Conservation (phyloP, 2,113 vertebrate genomes). For the Grus americana region DNA sequence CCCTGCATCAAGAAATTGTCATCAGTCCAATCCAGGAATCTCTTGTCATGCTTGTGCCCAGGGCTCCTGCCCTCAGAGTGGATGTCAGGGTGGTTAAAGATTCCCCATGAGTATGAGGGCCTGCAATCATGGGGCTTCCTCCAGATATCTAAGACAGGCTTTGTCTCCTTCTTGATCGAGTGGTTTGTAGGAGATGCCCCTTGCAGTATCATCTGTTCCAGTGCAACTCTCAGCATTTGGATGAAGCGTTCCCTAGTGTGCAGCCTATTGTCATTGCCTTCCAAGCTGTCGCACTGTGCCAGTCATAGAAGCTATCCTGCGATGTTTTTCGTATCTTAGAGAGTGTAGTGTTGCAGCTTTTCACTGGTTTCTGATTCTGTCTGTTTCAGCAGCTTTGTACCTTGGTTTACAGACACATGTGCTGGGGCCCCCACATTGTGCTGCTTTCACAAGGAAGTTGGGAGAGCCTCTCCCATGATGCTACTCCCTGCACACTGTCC, state of each 20-base stretch:
- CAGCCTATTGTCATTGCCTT: background rate
- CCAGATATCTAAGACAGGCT: background rate
- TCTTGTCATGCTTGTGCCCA: no score
- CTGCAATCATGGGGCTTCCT: background rate
- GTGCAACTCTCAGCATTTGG: background rate
- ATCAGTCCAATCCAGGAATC: no score
- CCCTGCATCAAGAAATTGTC: no score
- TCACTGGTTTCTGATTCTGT: background rate
- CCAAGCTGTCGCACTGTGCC: background rate
- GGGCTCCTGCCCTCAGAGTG: no score
- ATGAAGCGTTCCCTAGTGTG: background rate
- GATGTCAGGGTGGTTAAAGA: no score
- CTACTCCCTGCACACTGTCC: background rate
- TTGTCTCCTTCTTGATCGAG: background rate
- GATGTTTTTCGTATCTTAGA: background rate
- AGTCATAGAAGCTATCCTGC: background rate
- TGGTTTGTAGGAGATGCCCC: background rate
- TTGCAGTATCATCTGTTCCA: background rate
- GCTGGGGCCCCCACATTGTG: background rate
- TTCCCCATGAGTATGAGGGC: background rate
- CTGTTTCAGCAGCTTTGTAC: background rate
- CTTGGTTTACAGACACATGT: background rate
- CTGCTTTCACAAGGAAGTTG: background rate
- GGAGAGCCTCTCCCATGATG: background rate
- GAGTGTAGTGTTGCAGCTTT: background rate